These are phyloP conservation scores for Mythimna albipuncta DNA, from an alignment of 2,888 invertebrate species.

Conservation along the genomic window DNA sequence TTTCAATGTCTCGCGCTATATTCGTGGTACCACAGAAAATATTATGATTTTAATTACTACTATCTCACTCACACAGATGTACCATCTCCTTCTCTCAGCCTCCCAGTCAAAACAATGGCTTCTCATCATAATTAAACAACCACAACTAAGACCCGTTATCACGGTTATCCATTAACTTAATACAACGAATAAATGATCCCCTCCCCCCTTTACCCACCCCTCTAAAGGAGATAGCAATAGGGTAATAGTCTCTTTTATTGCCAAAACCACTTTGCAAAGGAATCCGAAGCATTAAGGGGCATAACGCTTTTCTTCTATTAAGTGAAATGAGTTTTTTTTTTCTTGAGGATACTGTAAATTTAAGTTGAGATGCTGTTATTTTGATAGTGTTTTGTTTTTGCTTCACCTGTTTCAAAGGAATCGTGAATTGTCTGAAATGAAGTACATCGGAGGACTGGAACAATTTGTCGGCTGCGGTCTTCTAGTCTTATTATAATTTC, in stretches of 20 bases:
- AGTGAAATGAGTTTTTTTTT: constrained; percentile 50
- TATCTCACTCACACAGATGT: background rate
- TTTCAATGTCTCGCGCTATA: too few species aligned
- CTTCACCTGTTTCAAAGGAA: background rate
- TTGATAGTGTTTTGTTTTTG: constrained; percentile 7
- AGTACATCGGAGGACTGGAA: too few species aligned
- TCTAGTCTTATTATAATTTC: too few species aligned
- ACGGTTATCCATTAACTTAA: constrained; percentile 40
- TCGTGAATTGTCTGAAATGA: background rate
- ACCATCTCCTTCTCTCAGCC: background rate
- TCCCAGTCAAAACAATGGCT: background rate
- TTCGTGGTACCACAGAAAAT: too few species aligned
- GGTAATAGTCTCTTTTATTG: constrained; percentile 69
- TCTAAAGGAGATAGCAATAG: constrained; percentile 61
- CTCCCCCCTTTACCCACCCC: constrained; percentile 6
- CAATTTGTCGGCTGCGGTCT: too few species aligned
- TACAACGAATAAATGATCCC: constrained; percentile 39
- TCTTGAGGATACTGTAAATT: constrained; percentile 20
- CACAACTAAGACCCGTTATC: constrained; percentile 20
- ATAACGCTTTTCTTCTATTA: constrained; percentile 42
- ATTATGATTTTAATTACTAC: too few species aligned
- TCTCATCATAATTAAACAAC: constrained; percentile 14
- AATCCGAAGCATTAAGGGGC: constrained; percentile 62
- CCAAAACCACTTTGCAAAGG: constrained; percentile 71
- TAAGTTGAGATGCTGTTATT: constrained; percentile 23